phyloP scores from a whole-genome alignment of 2,113 vertebrate genomes.

The Xiphophorus maculatus region DNA sequence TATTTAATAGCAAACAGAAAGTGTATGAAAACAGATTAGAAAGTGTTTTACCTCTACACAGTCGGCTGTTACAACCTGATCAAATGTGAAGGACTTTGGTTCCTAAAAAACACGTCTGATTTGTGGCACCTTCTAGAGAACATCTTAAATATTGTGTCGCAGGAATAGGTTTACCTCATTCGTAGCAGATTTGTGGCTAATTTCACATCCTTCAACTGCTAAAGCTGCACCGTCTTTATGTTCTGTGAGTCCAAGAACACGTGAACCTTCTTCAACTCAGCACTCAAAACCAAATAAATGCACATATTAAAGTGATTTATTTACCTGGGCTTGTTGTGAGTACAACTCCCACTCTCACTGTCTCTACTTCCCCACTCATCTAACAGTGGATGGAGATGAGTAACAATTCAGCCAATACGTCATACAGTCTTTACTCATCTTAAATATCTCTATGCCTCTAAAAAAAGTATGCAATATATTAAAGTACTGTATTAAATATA shows the following conservation, averaged over 20 bases:
- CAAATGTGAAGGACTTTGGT: slow-evolving; percentile 59
- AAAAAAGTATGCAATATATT: too few species aligned
- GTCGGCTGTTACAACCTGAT: slow-evolving; percentile 57
- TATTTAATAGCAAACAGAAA: background rate
- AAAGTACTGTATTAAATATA: background rate
- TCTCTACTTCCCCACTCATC: slow-evolving; percentile 35
- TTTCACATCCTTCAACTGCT: slow-evolving; percentile 38
- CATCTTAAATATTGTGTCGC: background rate
- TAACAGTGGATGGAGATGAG: slow-evolving; percentile 7
- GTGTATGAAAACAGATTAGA: background rate
- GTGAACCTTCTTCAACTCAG: background rate
- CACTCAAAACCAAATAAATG: background rate
- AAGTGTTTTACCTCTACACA: slow-evolving; percentile 58
- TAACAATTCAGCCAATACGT: background rate
- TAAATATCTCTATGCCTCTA: background rate
- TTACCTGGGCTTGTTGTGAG: slow-evolving; percentile 52
- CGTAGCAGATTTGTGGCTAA: slow-evolving; percentile 53
- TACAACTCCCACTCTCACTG: slow-evolving; percentile 61
- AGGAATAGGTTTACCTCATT: slow-evolving; percentile 50
- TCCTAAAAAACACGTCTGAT: slow-evolving; percentile 36
- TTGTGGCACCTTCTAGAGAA: background rate
- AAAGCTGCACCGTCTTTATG: slow-evolving; percentile 29
- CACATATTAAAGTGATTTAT: background rate
- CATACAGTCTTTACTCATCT: background rate
- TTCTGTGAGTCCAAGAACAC: slow-evolving; percentile 10